phyloP scores from a whole-genome alignment of 2,113 vertebrate species.

The Daboia siamensis region DNA sequence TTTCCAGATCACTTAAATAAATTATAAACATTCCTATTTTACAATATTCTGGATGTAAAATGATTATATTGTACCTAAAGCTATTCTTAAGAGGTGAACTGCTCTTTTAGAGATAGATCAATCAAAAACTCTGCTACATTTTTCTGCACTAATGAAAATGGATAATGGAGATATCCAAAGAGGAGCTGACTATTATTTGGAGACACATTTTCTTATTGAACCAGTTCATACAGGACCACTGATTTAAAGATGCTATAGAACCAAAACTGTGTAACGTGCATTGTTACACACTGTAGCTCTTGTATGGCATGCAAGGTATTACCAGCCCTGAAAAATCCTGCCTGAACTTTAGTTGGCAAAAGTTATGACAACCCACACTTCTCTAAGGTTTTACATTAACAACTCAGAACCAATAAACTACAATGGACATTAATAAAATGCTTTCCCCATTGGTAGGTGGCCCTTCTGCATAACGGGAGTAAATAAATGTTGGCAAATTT shows the following conservation, averaged over 20 bases:
- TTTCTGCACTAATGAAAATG: neutral
- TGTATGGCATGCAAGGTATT: neutral
- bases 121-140: neutral
- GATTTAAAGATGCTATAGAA: neutral
- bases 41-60: neutral
- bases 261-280: neutral
- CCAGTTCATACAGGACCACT: neutral
- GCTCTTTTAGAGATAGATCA: neutral
- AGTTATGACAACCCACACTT: neutral
- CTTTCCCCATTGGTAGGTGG: neutral
- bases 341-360: neutral
- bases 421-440: neutral
- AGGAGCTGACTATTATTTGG: neutral
- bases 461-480: neutral
- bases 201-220: neutral
- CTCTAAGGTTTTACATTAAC: neutral
- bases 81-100: neutral
- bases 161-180: neutral
- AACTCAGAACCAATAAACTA: neutral
- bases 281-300: neutral
- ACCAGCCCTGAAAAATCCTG: neutral
- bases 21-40: neutral
- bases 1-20: neutral
- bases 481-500: slow-evolving; percentile 8
- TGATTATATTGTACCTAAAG: neutral